Percentiles rank a stretch among this genome's conserved stretches.
Conservation (phyloP, 2,113 vertebrate species). For the Chroicocephalus ridibundus region DNA sequence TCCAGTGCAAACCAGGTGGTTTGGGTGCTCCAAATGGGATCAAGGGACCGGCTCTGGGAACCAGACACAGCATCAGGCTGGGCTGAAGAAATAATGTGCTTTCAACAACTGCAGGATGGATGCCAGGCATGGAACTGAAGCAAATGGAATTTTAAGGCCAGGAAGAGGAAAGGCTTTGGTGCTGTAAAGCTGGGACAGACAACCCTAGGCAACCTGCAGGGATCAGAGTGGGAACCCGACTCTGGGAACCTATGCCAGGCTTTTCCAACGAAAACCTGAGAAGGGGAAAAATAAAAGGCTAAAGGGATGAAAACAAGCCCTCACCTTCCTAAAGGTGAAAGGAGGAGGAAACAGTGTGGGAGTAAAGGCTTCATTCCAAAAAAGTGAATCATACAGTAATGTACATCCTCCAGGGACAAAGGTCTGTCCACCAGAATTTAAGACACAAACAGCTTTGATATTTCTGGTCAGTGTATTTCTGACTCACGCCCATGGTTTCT, state of each 20-base stretch:
- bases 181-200: neutral
- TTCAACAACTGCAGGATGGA: neutral
- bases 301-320: neutral
- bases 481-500: neutral
- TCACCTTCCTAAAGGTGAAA: neutral
- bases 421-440: neutral
- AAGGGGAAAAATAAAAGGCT: neutral
- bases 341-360: neutral
- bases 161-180: neutral
- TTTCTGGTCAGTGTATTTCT: neutral
- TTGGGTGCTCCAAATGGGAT: neutral
- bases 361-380: neutral
- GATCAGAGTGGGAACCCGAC: neutral
- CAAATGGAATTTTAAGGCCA: neutral
- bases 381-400: neutral
- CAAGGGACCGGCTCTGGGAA: neutral
- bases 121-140: neutral
- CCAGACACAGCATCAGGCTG: neutral
- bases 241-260: neutral
- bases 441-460: neutral
- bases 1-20: neutral
- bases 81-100: neutral
- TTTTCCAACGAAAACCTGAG: neutral
- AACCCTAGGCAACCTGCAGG: neutral
- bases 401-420: neutral